phyloP scores from a whole-genome alignment of 2,888 invertebrate genomes.

The Campoplex nolae region DNA sequence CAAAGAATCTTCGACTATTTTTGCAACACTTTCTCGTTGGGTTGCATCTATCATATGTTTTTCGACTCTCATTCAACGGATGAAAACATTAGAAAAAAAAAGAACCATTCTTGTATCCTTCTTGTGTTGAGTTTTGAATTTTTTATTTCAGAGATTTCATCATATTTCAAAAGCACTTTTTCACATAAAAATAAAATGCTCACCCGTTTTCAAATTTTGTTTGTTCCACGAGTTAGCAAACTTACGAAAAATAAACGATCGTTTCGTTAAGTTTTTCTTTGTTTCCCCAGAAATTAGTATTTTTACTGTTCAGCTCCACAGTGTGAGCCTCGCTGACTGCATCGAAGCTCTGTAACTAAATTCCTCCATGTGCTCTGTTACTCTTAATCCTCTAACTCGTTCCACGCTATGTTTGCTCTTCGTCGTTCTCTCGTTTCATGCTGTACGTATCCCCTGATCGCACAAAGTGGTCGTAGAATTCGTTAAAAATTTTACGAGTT shows the following conservation, averaged over 20 bases:
- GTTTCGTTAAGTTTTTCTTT: background rate
- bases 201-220: background rate
- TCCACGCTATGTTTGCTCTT: constrained; percentile 13
- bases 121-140: background rate
- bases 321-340: background rate
- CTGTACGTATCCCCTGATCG: background rate
- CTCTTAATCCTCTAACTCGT: constrained; percentile 30
- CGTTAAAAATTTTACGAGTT: background rate
- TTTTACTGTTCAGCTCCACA: background rate
- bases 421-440: constrained; percentile 38
- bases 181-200: background rate
- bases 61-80: background rate
- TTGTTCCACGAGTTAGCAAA: background rate
- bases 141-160: background rate
- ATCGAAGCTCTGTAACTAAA: constrained; percentile 36
- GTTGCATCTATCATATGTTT: constrained; percentile 29
- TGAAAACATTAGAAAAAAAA: background rate
- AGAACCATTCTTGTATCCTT: constrained; percentile 1
- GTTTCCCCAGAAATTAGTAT: constrained; percentile 22
- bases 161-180: background rate
- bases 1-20: constrained; percentile 46
- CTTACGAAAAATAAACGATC: background rate
- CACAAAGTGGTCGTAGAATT: background rate
- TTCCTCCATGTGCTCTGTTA: constrained; percentile 50
- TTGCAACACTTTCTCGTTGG: constrained; percentile 32